Conservation (phyloP, 2,113 vertebrate genomes). For the Globicephala melas region DNA sequence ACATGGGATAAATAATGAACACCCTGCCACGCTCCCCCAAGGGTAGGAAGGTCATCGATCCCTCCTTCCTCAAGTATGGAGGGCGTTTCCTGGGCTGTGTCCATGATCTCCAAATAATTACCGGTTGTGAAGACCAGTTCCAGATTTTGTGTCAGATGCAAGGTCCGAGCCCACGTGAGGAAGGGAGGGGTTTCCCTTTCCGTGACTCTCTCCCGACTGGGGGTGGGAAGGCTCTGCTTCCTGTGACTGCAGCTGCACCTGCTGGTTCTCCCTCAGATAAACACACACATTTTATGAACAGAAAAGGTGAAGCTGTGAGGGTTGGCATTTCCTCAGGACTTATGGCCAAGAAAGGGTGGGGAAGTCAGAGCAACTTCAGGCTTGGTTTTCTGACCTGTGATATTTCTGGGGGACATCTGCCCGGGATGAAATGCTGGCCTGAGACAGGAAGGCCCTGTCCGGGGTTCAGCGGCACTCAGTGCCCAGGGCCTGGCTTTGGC, state of each 20-base stretch:
- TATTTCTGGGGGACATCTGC: neutral
- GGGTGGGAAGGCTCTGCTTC: neutral
- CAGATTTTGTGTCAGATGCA: neutral
- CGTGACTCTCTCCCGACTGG: neutral
- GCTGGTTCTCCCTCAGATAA: neutral
- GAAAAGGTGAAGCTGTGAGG: neutral
- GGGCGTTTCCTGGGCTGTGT: neutral
- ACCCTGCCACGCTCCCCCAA: neutral
- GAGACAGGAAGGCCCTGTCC: neutral
- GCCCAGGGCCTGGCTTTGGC: neutral
- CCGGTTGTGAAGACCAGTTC: neutral
- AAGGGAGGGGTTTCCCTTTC: neutral
- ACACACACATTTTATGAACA: neutral
- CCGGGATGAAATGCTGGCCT: neutral
- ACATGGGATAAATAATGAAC: neutral
- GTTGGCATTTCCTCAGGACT: neutral
- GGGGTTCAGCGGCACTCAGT: neutral
- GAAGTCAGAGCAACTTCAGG: neutral
- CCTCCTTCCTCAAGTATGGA: neutral
- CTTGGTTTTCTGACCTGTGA: neutral
- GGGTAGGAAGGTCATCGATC: neutral
- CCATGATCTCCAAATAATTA: neutral
- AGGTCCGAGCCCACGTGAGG: neutral
- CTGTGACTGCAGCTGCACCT: fast-evolving
- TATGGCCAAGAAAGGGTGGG: neutral